Base-by-base conservation (phyloP, 2,888 invertebrate genomes). In the Scaptomyza cyrtandrae region DNA sequence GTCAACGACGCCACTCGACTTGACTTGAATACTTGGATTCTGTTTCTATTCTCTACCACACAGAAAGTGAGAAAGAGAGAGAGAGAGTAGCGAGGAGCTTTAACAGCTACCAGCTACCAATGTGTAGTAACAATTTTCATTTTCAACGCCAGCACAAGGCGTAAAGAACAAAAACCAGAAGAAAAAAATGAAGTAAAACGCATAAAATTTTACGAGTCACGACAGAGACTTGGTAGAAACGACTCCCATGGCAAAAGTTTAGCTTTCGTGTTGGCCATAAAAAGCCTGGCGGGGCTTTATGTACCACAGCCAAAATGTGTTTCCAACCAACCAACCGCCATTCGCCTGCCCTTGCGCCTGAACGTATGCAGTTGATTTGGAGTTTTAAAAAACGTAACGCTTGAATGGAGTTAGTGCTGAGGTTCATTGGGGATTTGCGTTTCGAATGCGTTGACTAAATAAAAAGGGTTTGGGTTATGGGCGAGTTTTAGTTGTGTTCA, bases 101-200 rank as follows among this genome's bases (percentile, higher is more conserved):
- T 37, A 48, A 6, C 48, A 13, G 50, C 35, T 39, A 29, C 39
- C 52, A 37, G 56, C 53, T 70, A 24, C n/a, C 68, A 55, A 62
- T 63, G 68, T 73, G 74, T 64, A 82, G 87, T 85, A 87, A 83
- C 83, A 87, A 85, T 87, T 85, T 87, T 87, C 86, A 87, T 87
- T 80, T 85, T 74, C 72, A 79, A 80, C 79, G 80, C 71, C 65
- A 67, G 60, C 59, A 44, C 61, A 44, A 37, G 50, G 69, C 54
- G 75, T 76, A 29, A 29, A 6, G 75, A 80, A 80, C 6, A 6
- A 2, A n/a, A 14, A 39, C 2, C 6, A 14, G 7, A 7, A n/a
- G 1, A 41, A 16, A 41, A 16, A 9, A 16, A 39, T 14, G n/a
- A 16, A 39, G 9, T 14, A 80, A 80, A 85, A 85, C 86, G 85